Percentiles rank a stretch among this genome's conserved stretches.
Evolutionary conservation across 1,140 invertebrate species (phyloP).

Genomic region (Tetramorium parvispinum): DNA sequence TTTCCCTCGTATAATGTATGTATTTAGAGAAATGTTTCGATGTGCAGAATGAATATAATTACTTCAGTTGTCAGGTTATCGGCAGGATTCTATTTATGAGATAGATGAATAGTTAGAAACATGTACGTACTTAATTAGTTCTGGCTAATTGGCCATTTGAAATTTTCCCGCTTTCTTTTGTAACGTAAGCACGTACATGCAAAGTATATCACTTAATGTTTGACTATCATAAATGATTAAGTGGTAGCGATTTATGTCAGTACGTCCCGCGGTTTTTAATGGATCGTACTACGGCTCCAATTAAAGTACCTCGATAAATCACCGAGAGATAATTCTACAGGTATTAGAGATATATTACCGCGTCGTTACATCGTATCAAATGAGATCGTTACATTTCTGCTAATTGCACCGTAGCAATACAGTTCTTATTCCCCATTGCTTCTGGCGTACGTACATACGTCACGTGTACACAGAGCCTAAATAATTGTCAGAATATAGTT

Average conservation of each 20-base stretch:
- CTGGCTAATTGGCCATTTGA: constrained; percentile 25
- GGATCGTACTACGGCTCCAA: constrained; percentile 37
- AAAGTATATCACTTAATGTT: constrained; percentile 22
- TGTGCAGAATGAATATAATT: neutral
- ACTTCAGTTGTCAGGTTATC: neutral
- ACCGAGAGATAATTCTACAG: constrained; percentile 39
- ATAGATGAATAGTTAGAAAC: neutral
- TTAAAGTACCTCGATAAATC: constrained; percentile 57
- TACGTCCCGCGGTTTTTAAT: constrained; percentile 51
- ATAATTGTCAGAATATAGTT: neutral
- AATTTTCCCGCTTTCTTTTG: constrained; percentile 20
- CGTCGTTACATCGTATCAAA: constrained; percentile 52
- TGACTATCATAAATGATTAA: constrained; percentile 52
- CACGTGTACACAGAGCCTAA: neutral
- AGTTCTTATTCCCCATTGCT: constrained; percentile 12
- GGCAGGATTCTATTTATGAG: constrained; percentile 8
- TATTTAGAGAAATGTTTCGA: neutral
- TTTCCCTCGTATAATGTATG: neutral
- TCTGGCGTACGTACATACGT: neutral
- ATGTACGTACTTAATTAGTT: constrained; percentile 23
- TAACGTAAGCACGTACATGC: neutral
- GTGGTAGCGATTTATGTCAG: constrained; percentile 46
- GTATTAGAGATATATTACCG: constrained; percentile 58
- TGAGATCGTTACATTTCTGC: constrained; percentile 35
- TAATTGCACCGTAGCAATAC: constrained; percentile 5